phyloP scores from a whole-genome alignment of 1,140 invertebrate species.

The Plodia interpunctella region DNA sequence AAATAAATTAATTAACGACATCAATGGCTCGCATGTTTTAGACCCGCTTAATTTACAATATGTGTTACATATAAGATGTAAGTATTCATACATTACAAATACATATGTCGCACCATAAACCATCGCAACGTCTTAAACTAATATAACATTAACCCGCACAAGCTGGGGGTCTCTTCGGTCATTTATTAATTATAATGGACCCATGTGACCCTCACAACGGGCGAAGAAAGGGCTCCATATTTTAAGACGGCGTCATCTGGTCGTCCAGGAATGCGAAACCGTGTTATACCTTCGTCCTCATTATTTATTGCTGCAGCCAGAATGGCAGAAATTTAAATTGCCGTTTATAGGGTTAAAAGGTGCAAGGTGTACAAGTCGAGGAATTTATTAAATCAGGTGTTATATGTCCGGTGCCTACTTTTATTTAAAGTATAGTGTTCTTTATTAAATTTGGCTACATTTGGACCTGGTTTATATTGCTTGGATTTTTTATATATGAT shows the following conservation, averaged over 20 bases:
- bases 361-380: not conserved
- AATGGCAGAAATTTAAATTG: not conserved
- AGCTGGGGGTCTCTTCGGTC: constrained; percentile 49
- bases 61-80: too few species aligned
- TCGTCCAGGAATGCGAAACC: constrained; percentile 49
- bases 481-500: too few species aligned
- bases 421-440: too few species aligned
- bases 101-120: not conserved
- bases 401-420: too few species aligned
- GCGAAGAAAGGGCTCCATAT: constrained; percentile 66
- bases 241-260: constrained; percentile 72
- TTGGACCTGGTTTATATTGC: too few species aligned
- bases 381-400: too few species aligned
- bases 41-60: too few species aligned
- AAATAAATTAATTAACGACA: too few species aligned
- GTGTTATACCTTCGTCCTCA: constrained; percentile 38
- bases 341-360: constrained; percentile 1
- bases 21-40: too few species aligned
- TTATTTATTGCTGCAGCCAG: constrained; percentile 49
- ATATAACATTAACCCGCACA: constrained; percentile 34
- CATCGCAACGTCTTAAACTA: constrained; percentile 11
- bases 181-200: constrained; percentile 72
- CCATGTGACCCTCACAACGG: constrained; percentile 22
- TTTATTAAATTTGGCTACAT: too few species aligned
- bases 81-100: not conserved